phyloP scores from a whole-genome alignment of 2,113 vertebrate species.

The Sterna hirundo region DNA sequence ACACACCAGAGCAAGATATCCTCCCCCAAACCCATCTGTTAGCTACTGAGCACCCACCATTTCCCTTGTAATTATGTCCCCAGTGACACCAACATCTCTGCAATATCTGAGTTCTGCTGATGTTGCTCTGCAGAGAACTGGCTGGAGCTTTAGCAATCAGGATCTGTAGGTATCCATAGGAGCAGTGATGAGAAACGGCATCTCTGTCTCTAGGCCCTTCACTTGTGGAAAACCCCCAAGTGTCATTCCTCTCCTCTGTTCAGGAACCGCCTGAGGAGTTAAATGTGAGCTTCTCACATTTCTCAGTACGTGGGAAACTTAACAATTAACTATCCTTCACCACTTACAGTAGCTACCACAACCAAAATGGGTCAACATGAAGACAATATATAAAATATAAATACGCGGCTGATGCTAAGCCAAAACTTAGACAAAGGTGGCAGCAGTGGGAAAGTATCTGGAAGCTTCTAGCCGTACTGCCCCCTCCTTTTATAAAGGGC shows the following conservation, averaged over 20 bases:
- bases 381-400: too few species aligned
- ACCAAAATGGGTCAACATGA: not conserved
- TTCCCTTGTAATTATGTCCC: constrained; percentile 11
- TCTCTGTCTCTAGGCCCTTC: not conserved
- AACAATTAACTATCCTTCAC: not conserved
- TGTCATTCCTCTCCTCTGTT: not conserved
- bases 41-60: constrained; percentile 7
- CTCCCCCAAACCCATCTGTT: constrained; percentile 48
- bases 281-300: not conserved
- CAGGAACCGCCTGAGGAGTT: not conserved
- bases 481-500: not conserved
- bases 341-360: not conserved
- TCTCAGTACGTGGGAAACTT: not conserved
- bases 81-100: not conserved
- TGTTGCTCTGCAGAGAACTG: not conserved
- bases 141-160: not conserved
- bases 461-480: not conserved
- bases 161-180: not conserved
- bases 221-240: not conserved
- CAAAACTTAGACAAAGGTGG: not conserved
- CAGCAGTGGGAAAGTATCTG: not conserved
- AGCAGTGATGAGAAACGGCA: not conserved
- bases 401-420: not conserved
- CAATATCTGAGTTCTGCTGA: not conserved
- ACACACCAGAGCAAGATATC: constrained; percentile 34